phyloP scores from a whole-genome alignment of 2,797 vertebrate species.

The Acanthornis magna region DNA sequence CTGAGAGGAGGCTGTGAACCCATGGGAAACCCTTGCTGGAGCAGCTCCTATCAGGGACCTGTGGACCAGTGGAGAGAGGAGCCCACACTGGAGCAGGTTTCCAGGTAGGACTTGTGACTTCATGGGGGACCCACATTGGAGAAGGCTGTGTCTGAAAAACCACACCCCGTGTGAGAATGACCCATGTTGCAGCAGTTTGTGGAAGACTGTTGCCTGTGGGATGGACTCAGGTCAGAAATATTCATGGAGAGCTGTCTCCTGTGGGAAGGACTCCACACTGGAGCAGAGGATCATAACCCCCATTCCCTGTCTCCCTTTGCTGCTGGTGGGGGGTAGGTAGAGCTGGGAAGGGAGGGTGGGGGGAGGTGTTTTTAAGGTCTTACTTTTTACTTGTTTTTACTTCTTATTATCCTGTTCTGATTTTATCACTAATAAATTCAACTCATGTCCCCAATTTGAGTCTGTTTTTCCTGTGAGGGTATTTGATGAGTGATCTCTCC shows the following conservation, averaged over 20 bases:
- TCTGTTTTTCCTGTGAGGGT: rapidly evolving
- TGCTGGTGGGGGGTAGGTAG: not conserved
- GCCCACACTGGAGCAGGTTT: not conserved
- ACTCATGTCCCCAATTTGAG: rapidly evolving
- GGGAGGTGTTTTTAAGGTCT: not conserved
- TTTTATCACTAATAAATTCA: not conserved
- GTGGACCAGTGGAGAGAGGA: not conserved
- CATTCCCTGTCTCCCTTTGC: not conserved
- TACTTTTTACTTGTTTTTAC: not conserved
- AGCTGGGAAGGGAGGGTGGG: not conserved
- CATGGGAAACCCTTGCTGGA: not conserved
- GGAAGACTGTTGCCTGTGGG: not conserved
- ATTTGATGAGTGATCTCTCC: not conserved
- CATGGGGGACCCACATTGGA: not conserved
- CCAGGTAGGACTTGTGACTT: not conserved
- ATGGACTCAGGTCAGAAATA: not conserved
- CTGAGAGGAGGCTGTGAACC: not conserved
- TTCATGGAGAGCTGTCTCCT: not conserved
- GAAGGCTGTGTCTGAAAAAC: not conserved
- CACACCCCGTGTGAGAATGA: not conserved
- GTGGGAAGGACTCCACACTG: rapidly evolving
- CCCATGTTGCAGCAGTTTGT: not conserved
- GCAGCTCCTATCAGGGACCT: not conserved
- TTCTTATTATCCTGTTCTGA: not conserved
- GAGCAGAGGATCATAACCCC: not conserved